phyloP scores from a whole-genome alignment of 2,797 vertebrate genomes.

The Macroramphosus scolopax region DNA sequence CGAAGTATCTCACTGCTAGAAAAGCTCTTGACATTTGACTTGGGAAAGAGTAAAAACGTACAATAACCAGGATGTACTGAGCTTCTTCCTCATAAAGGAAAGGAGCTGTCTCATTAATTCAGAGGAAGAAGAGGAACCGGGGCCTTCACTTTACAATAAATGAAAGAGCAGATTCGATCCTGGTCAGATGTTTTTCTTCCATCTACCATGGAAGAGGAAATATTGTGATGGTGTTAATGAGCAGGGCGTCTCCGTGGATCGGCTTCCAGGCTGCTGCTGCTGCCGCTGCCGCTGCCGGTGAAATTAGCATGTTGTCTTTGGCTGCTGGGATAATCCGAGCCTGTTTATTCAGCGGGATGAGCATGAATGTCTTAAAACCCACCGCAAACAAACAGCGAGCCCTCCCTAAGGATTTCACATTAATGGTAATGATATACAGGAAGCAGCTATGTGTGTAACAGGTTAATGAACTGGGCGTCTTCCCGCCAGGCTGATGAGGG shows the following conservation, averaged over 20 bases:
- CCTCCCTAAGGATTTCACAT: conserved; percentile 44
- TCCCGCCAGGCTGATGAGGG: conserved; percentile 8
- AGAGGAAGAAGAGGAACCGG: too few relatives aligned
- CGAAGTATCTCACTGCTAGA: too few relatives aligned
- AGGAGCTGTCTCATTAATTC: too few relatives aligned
- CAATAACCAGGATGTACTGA: too few relatives aligned
- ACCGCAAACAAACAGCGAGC: conserved; percentile 53
- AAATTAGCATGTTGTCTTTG: conserved; percentile 33
- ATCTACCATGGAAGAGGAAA: conserved; percentile 8
- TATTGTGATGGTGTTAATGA: conserved; percentile 11
- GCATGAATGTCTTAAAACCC: conserved; percentile 45
- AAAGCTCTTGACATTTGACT: too few relatives aligned
- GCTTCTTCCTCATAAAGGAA: too few relatives aligned
- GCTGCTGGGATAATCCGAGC: conserved; percentile 34
- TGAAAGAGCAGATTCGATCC: too few relatives aligned
- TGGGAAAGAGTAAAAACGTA: too few relatives aligned
- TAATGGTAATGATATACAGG: conserved; percentile 59
- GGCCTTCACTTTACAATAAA: too few relatives aligned
- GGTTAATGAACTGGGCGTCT: conserved; percentile 53
- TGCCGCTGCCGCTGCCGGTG: too few relatives aligned
- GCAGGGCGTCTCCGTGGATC: too few relatives aligned
- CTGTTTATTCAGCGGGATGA: conserved; percentile 57
- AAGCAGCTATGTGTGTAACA: conserved; percentile 28
- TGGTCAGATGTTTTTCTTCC: background rate
- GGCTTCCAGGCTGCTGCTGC: conserved; percentile 10